Evolutionary conservation across 2,113 vertebrate genomes (phyloP), one percentile per base, ranked within the genome.

Genomic region (Nibea albiflora): DNA sequence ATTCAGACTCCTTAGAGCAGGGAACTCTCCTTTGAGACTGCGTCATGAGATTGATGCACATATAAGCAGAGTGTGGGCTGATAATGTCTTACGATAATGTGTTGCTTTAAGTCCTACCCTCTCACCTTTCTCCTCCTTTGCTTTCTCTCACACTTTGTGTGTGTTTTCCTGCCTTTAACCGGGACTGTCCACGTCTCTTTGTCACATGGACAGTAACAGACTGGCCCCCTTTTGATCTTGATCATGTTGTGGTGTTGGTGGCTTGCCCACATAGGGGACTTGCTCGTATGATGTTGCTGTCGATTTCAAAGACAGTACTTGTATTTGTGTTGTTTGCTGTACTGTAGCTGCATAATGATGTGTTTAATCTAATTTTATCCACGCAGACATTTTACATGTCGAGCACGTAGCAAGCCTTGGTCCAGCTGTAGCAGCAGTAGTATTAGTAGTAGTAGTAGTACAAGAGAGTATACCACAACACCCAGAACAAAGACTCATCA

Each of bases 151-250:
- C 50, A 61, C 35, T 78, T 52, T 39, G 10, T 4, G 17, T 67
- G 24, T 66, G 61, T 65, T 86, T 80, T 85, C 63, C 73, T 77
- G 73, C 81, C 28, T 83, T 70, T 56, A 49, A 56, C 56, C 73
- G 24, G 52, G 67, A 52, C 71, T 67, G 74, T 87, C 85, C 81
- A 86, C 69, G 78, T 74, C 63, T 79, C 53, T 52, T 39, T 65
- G 76, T 85, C 64, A 69, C 65, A 69, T 67, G 42, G 62, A 71
- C 60, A 35, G 46, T 53, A 15, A 62, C 50, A 81, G 52, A 61
- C 67, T 70, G 53, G n/a, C 22, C 44, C 35, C 44, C 46, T 78
- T 39, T 39, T 39, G 24, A 77, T 73, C 57, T 72, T n/a, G 11
- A 79, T 52, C 24, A 9, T 60, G 15, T 61, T 80, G 83, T 88